Conservation (phyloP, 2,113 vertebrate genomes). For the Megatriorchis doriae region DNA sequence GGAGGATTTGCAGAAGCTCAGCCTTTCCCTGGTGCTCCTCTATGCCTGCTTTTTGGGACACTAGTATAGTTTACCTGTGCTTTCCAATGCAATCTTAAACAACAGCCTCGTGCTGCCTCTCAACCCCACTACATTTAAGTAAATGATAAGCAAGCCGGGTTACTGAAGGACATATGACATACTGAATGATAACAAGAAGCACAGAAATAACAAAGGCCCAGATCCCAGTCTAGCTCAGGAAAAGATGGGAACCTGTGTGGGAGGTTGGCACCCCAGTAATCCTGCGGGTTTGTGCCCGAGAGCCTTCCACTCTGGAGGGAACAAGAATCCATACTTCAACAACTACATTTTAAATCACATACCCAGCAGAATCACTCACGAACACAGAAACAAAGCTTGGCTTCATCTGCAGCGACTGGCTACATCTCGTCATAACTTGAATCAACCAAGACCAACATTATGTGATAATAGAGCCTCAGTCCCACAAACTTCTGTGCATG, state of each 20-base stretch:
- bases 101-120: neutral
- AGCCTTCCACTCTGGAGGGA: neutral
- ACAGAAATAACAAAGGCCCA: neutral
- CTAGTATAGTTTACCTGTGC: neutral
- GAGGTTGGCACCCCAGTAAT: neutral
- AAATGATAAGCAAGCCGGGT: neutral
- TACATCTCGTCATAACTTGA: neutral
- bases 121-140: neutral
- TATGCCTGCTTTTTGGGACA: neutral
- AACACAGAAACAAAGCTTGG: conserved; percentile 27
- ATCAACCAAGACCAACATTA: conserved; percentile 29
- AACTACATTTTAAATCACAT: neutral
- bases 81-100: neutral
- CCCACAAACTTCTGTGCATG: conserved; percentile 2
- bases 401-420: neutral
- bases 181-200: neutral
- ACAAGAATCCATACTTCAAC: neutral
- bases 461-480: conserved; percentile 24
- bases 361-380: neutral
- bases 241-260: neutral
- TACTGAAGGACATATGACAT: neutral
- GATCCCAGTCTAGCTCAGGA: neutral
- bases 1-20: neutral
- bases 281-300: neutral
- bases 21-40: neutral